Percentiles rank a stretch among this genome's conserved stretches.
phyloP scores from a whole-genome alignment of 2,113 vertebrate genomes.

The Gobio gobio region DNA sequence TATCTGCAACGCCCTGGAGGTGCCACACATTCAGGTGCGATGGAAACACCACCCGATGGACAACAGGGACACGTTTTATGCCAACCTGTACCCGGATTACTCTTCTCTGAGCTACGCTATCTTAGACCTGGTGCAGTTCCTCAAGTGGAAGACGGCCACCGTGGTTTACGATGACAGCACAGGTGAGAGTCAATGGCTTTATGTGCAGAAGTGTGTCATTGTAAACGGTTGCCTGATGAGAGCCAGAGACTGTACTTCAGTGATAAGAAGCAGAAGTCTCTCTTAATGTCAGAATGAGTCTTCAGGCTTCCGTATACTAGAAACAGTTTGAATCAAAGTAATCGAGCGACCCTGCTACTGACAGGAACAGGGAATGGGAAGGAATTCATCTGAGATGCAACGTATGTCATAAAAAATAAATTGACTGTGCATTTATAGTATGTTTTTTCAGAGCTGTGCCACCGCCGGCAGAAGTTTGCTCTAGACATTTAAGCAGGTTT shows the following conservation, averaged over 20 bases:
- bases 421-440: background rate
- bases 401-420: background rate
- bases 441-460: background rate
- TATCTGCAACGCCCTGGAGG: slow-evolving; percentile 97
- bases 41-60: slow-evolving; percentile 99
- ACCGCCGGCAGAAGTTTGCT: background rate
- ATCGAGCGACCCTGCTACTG: background rate
- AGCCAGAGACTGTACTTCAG: background rate
- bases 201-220: slow-evolving; percentile 23
- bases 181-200: slow-evolving; percentile 75
- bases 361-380: background rate
- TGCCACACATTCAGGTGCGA: slow-evolving; percentile 95
- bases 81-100: slow-evolving; percentile 97
- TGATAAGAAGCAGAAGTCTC: slow-evolving; percentile 6
- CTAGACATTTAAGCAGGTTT: background rate
- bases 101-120: slow-evolving; percentile 97
- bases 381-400: background rate
- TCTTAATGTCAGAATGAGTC: slow-evolving; percentile 17
- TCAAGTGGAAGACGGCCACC: slow-evolving; percentile 97
- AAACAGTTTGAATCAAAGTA: slow-evolving; percentile 23
- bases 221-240: slow-evolving; percentile 30
- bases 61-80: slow-evolving; percentile 97
- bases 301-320: background rate
- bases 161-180: slow-evolving; percentile 98
- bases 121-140: slow-evolving; percentile 93